Conservation (phyloP, 2,113 vertebrate species). For the Aspiorhynchus laticeps region DNA sequence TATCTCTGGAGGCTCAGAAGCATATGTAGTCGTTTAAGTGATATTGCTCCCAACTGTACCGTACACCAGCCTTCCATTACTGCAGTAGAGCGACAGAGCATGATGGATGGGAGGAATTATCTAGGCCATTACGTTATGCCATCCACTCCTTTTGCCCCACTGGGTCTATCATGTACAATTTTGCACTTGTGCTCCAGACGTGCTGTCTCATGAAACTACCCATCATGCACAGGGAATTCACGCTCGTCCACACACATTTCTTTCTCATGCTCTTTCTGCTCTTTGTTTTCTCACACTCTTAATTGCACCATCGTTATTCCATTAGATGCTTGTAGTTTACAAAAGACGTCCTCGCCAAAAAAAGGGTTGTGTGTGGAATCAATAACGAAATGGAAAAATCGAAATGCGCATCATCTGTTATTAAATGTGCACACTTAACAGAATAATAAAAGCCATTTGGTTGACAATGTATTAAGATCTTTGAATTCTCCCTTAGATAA, state of each 20-base stretch:
- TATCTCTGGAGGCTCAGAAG: slow-evolving; percentile 4
- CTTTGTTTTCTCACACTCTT: neutral
- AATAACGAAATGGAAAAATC: slow-evolving; percentile 11
- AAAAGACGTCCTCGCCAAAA: slow-evolving; percentile 1
- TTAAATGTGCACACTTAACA: neutral
- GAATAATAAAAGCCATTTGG: slow-evolving; percentile 39
- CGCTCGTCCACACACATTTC: neutral
- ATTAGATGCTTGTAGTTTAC: slow-evolving; percentile 26
- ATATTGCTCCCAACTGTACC: slow-evolving; percentile 20
- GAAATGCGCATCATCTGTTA: slow-evolving; percentile 18
- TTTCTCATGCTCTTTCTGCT: slow-evolving; percentile 1
- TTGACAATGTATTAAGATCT: neutral
- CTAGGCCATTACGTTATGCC: slow-evolving; percentile 28
- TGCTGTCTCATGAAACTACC: slow-evolving; percentile 22
- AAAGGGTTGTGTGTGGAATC: slow-evolving; percentile 16
- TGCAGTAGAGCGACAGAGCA: slow-evolving; percentile 5
- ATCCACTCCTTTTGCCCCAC: slow-evolving; percentile 18
- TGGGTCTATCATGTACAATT: slow-evolving; percentile 18
- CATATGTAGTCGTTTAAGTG: slow-evolving; percentile 33
- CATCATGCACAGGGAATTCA: slow-evolving; percentile 7
- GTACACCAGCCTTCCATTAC: neutral
- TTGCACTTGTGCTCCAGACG: neutral
- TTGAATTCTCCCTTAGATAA: neutral
- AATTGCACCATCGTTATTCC: neutral
- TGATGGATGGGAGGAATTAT: slow-evolving; percentile 37